Evolutionary conservation across 2,113 vertebrate genomes (phyloP).

Genomic region (Anguilla rostrata): DNA sequence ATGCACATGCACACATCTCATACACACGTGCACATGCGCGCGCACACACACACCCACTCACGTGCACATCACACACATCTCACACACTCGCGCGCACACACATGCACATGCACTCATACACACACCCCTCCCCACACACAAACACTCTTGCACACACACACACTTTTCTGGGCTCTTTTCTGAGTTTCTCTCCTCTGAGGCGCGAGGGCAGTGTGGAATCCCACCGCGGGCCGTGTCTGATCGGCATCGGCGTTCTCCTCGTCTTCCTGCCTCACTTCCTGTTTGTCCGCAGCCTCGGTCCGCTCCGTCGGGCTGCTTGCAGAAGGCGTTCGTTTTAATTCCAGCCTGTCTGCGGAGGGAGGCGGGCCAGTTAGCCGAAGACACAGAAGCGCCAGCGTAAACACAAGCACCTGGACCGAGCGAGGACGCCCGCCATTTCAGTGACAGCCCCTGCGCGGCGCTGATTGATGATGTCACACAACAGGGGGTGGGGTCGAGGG

Average conservation of each 20-base stretch:
- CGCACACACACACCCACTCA: no score
- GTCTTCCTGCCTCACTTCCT: background rate
- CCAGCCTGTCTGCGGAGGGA: background rate
- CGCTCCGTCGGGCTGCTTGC: background rate
- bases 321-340: background rate
- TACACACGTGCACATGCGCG: background rate
- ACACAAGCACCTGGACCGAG: background rate
- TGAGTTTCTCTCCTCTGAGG: background rate
- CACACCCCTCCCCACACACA: no score
- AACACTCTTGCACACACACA: background rate
- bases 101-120: no score
- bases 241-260: background rate
- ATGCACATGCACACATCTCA: background rate
- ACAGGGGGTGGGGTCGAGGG: no score
- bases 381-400: background rate
- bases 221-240: background rate
- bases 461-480: background rate
- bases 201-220: background rate
- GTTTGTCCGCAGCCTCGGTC: slow-evolving; percentile 13
- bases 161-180: background rate
- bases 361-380: no score
- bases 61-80: no score
- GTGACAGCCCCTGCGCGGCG: background rate
- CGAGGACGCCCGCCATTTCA: no score
- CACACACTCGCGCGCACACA: no score